Evolutionary conservation across 2,113 vertebrate species (phyloP), one percentile per base, ranked within the genome.

Genomic region (Haliaeetus leucogaster): DNA sequence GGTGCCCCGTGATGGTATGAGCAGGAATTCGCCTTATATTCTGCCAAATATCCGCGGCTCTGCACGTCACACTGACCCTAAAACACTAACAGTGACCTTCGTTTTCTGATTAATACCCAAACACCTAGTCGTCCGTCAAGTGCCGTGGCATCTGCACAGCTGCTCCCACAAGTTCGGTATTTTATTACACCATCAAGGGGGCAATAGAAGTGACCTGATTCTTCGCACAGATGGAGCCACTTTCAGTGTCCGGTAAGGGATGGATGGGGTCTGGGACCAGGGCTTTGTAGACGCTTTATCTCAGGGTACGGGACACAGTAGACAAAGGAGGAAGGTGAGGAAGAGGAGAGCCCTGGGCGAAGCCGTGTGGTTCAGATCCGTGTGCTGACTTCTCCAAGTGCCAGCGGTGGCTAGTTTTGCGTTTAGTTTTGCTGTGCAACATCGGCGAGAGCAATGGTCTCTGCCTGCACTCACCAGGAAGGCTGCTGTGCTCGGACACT

Each of bases 1-100:
- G 12, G 11, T 45, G 26, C 12, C 7, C 52, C 1, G 0, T 8
- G 27, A 15, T 6, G 6, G 21, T 8, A 4, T 1, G 7, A 34
- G 73, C 34, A 10, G 48, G n/a, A 26, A 34, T 40, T 42, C 19
- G 1, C 2, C 1, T 66, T 4, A 16, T 3, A 0, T 19, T 16
- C 32, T 34, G 62, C 52, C 27, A 6, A 21, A 45, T 16, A 26
- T 2, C n/a, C 6, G 3, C 4, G 2, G 40, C 55, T 77, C 77
- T 72, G 50, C 27, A 1, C 13, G 2, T 66, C 47, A 2, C 50
- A 2, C 38, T 38, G 53, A 16, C 50, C 27, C 27, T 43, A 19
- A 61, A 59, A 36, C 1, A 3, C 50, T 48, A 20, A 10, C 6
- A 20, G 0, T 26, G 4, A 4, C 23, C 22, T 42, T 83, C 45